Percentiles rank a stretch among this genome's conserved stretches.
Conservation (phyloP, 2,113 vertebrate species). For the Shinisaurus crocodilurus region DNA sequence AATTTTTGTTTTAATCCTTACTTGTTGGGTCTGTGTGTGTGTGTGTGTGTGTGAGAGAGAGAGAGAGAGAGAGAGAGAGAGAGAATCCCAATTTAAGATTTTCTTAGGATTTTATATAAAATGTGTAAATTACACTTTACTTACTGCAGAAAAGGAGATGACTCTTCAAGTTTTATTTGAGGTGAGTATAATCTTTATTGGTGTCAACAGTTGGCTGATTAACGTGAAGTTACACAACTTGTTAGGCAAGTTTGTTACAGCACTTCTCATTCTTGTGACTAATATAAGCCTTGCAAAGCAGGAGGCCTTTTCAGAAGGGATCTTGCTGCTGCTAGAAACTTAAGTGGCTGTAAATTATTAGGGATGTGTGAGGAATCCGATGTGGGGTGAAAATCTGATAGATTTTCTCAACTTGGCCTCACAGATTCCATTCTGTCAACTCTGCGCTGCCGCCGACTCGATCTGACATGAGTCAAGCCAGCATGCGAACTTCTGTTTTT, state of each 20-base stretch:
- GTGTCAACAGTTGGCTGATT: not conserved
- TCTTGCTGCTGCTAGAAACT: constrained; percentile 26
- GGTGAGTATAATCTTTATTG: constrained; percentile 18
- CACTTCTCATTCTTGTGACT: constrained; percentile 11
- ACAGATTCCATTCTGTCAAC: too few relatives aligned
- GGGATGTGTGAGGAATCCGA: too few relatives aligned
- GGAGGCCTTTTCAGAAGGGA: not conserved
- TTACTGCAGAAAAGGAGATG: not conserved
- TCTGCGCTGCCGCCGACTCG: too few relatives aligned
- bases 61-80: too few relatives aligned
- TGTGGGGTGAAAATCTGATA: too few relatives aligned
- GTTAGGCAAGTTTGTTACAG: constrained; percentile 25
- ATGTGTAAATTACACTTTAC: not conserved
- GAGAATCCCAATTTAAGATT: not conserved
- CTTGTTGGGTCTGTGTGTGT: not conserved
- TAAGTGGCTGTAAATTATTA: too few relatives aligned
- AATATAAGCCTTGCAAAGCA: constrained; percentile 20
- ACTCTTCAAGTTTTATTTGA: constrained; percentile 5
- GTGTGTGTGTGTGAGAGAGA: too few relatives aligned
- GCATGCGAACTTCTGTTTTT: too few relatives aligned
- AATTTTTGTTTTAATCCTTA: constrained; percentile 35
- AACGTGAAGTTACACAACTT: constrained; percentile 20
- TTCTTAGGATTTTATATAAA: not conserved
- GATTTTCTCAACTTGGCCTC: too few relatives aligned
- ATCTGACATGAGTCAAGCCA: too few relatives aligned